A percentile compares a stretch with the other conserved stretches of the same genome.
Evolutionary conservation across 1,140 invertebrate genomes (phyloP).

Genomic region (Pogonomyrmex barbatus): DNA sequence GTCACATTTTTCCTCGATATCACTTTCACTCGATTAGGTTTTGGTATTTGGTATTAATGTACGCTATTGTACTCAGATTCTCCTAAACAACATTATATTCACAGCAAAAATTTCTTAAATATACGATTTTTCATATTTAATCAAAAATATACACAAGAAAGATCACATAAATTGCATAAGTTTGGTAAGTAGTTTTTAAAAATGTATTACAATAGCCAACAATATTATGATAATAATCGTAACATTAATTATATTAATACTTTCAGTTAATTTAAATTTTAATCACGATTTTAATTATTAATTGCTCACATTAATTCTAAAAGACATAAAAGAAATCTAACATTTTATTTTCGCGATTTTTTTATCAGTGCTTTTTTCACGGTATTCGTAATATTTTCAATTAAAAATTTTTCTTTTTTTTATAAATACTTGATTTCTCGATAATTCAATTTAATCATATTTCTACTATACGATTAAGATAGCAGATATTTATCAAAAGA

Average conservation of each 20-base stretch:
- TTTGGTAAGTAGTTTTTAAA: neutral
- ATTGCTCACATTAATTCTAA: no score
- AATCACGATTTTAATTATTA: no score
- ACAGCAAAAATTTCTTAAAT: neutral
- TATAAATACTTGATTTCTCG: no score
- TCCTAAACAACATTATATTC: neutral
- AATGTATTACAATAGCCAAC: neutral
- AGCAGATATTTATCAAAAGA: neutral
- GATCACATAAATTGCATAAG: neutral
- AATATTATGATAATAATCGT: neutral
- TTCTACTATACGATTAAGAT: neutral
- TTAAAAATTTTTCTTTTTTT: neutral
- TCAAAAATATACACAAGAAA: conserved; percentile 7
- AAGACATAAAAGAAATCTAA: neutral
- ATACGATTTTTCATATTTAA: neutral
- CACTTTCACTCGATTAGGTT: neutral
- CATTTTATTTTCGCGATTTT: neutral
- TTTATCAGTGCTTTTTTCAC: neutral
- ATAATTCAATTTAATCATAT: neutral
- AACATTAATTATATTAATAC: neutral
- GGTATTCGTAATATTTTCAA: neutral
- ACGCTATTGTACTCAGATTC: neutral
- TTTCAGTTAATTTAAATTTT: no score
- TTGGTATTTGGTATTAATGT: no score
- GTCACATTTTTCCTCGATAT: neutral